phyloP scores from a whole-genome alignment of 2,113 vertebrate genomes.

The Cebidichthys violaceus region DNA sequence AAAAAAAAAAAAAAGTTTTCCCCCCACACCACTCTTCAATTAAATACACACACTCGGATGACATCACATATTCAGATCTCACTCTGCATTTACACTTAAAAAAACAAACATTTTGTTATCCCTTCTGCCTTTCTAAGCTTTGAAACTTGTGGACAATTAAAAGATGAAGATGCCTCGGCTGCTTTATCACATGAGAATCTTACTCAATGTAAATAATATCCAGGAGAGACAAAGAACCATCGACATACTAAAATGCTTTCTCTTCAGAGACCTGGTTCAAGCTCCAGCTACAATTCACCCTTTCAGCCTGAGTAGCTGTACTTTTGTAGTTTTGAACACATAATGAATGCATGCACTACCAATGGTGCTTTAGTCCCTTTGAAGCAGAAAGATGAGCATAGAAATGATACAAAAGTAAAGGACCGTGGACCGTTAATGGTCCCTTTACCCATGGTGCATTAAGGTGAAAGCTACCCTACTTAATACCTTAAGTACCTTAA shows the following conservation, averaged over 20 bases:
- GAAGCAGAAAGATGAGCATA: slow-evolving; percentile 43
- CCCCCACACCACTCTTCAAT: slow-evolving; percentile 10
- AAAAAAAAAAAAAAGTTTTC: slow-evolving; percentile 9
- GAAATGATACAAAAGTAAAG: slow-evolving; percentile 44
- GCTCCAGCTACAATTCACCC: slow-evolving; percentile 13
- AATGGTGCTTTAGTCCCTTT: slow-evolving; percentile 25
- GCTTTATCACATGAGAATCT: slow-evolving; percentile 25
- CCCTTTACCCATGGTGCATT: not conserved
- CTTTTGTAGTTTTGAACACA: slow-evolving; percentile 30
- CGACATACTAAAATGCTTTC: not conserved
- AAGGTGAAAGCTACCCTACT: slow-evolving; percentile 38
- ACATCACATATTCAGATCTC: slow-evolving; percentile 29
- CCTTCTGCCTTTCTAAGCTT: not conserved
- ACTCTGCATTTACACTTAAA: slow-evolving; percentile 43
- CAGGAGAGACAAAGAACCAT: slow-evolving; percentile 22
- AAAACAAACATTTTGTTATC: not conserved
- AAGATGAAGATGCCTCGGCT: slow-evolving; percentile 12
- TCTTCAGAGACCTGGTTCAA: slow-evolving; percentile 4
- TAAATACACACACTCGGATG: slow-evolving; percentile 28
- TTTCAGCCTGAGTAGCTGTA: slow-evolving; percentile 5
- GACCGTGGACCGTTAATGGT: slow-evolving; percentile 20
- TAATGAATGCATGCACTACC: slow-evolving; percentile 62
- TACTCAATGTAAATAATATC: slow-evolving; percentile 8
- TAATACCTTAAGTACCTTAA: slow-evolving; percentile 1
- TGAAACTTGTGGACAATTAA: slow-evolving; percentile 10